Evolutionary conservation across 2,113 vertebrate species (phyloP).

Genomic region (Cariama cristata): DNA sequence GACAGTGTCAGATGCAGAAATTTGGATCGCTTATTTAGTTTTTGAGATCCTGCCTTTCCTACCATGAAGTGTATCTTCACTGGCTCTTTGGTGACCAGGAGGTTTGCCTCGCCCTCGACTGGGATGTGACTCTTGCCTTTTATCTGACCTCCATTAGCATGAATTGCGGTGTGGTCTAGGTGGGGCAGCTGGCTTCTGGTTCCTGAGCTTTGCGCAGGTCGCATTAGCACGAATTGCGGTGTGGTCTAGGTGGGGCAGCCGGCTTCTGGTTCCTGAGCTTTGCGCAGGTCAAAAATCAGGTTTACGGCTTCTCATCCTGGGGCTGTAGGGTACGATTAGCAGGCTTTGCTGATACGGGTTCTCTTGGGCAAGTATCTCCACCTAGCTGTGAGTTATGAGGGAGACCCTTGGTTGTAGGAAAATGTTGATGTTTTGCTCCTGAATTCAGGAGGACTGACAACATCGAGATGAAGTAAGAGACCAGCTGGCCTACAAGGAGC

Average conservation of each 20-base stretch:
- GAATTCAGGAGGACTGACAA: background rate
- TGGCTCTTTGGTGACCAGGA: background rate
- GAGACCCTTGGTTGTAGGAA: background rate
- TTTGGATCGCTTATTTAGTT: background rate
- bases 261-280: background rate
- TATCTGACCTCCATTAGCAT: background rate
- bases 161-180: fast-evolving
- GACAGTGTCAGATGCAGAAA: background rate
- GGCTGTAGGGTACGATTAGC: background rate
- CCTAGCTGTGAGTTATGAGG: background rate
- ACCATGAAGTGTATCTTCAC: background rate
- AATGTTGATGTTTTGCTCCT: background rate
- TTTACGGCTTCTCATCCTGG: background rate
- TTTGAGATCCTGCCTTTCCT: background rate
- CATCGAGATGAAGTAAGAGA: background rate
- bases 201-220: background rate
- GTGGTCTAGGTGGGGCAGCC: background rate
- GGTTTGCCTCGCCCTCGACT: background rate
- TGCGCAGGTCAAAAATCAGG: background rate
- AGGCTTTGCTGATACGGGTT: background rate
- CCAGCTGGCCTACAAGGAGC: background rate
- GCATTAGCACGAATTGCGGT: fast-evolving
- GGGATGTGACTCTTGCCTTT: background rate
- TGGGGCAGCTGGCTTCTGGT: background rate
- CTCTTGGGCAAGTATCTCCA: background rate